These are phyloP conservation scores for Apodemia zela DNA, from an alignment of 2,888 invertebrate species.

Conservation along the genomic window DNA sequence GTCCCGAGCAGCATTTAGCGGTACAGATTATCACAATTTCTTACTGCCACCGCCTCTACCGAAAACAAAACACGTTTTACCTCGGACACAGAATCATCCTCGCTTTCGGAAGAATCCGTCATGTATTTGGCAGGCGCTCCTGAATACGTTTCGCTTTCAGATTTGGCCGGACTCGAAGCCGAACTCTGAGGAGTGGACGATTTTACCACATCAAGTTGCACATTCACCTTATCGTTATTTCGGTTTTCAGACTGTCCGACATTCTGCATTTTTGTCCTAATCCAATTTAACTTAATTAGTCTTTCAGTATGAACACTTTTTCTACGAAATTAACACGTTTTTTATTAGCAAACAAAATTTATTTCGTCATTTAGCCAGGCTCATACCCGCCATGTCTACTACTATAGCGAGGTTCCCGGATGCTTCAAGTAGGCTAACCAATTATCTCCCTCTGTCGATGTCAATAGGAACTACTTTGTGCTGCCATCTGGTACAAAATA, in stretches of 20 bases:
- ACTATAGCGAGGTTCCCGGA: conserved; percentile 87
- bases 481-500: conserved; percentile 64
- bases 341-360: conserved; percentile 80
- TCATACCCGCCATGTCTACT: conserved; percentile 90
- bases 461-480: conserved; percentile 55
- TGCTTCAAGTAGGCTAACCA: conserved; percentile 81
- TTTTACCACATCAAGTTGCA: conserved; percentile 85
- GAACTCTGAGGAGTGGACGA: conserved; percentile 91
- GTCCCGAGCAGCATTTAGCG: conserved; percentile 84
- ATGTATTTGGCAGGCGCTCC: conserved; percentile 92
- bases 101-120: conserved; percentile 96
- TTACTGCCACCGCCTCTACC: conserved; percentile 75
- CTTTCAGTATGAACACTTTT: conserved; percentile 78
- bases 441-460: conserved; percentile 72
- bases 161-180: conserved; percentile 90
- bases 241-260: conserved; percentile 92
- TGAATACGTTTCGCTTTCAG: conserved; percentile 92
- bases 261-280: conserved; percentile 94
- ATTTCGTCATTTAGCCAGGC: conserved; percentile 84
- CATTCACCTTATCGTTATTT: conserved; percentile 90
- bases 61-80: conserved; percentile 85
- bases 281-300: conserved; percentile 78
- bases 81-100: conserved; percentile 98
- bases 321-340: conserved; percentile 77
- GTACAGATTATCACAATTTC: conserved; percentile 79